Evolutionary conservation across 2,113 vertebrate genomes (phyloP).

Genomic region (Todiramphus chloris): DNA sequence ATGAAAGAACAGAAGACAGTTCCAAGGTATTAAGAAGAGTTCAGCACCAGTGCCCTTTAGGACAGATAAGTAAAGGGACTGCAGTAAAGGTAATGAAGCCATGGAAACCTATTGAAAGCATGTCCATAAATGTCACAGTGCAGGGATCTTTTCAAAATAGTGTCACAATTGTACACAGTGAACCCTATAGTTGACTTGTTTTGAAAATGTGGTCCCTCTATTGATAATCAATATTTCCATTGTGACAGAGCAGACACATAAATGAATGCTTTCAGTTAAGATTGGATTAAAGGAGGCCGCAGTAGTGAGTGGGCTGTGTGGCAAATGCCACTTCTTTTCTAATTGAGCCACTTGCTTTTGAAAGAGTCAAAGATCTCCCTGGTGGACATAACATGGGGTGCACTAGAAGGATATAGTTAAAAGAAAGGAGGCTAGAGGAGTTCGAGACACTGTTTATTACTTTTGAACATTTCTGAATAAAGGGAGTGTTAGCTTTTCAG

Average conservation of each 20-base stretch:
- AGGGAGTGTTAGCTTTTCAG: conserved; percentile 18
- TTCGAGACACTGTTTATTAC: conserved; percentile 40
- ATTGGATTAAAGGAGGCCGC: not conserved
- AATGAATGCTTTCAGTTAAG: conserved; percentile 1
- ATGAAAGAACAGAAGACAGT: not conserved
- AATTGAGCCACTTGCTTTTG: conserved; percentile 44
- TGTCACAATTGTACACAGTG: not conserved
- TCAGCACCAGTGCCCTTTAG: not conserved
- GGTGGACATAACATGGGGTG: conserved; percentile 18
- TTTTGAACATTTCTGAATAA: conserved; percentile 47
- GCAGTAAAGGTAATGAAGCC: not conserved
- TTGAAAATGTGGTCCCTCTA: not conserved
- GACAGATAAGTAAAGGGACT: not conserved
- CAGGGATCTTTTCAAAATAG: not conserved
- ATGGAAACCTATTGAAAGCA: not conserved
- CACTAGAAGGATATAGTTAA: conserved; percentile 9
- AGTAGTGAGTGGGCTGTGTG: not conserved
- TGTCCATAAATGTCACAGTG: not conserved
- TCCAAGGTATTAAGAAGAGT: not conserved
- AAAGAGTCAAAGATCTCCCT: conserved; percentile 7
- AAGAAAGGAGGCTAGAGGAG: not conserved
- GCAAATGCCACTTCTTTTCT: conserved; percentile 22
- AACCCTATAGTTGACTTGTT: not conserved
- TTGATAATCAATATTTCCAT: conserved; percentile 22
- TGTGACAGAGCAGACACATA: conserved; percentile 8